These are phyloP conservation scores for Agrochola macilenta DNA, from an alignment of 2,888 invertebrate species.

Conservation along the genomic window DNA sequence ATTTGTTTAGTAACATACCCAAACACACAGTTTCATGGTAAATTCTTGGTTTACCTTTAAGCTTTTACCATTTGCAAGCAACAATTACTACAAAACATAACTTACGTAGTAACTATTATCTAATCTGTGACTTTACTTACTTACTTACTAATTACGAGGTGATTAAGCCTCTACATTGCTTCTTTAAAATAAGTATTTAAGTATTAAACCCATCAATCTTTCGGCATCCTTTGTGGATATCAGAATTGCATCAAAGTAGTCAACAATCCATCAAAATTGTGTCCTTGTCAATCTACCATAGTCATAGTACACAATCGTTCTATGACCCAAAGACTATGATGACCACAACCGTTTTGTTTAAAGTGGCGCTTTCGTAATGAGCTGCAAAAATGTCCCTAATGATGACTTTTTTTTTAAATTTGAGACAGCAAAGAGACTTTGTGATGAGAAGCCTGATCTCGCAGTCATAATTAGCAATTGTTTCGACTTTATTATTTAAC, in stretches of 20 bases:
- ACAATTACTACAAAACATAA: not conserved
- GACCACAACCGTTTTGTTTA: slow-evolving; percentile 8
- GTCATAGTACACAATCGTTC: not conserved
- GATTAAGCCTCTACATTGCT: not conserved
- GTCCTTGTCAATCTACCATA: slow-evolving; percentile 14
- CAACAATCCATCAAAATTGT: not conserved
- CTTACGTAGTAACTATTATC: not conserved
- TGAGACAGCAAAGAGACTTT: not conserved
- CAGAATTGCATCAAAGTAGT: slow-evolving; percentile 19
- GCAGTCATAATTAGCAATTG: slow-evolving; percentile 41
- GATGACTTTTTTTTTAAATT: slow-evolving; percentile 11
- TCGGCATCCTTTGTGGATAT: not conserved
- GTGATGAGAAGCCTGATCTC: slow-evolving; percentile 29
- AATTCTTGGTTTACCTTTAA: not conserved
- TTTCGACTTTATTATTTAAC: slow-evolving; percentile 49
- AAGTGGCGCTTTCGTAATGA: slow-evolving; percentile 17
- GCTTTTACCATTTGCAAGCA: not conserved
- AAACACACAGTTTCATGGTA: not conserved
- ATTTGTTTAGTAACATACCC: not conserved
- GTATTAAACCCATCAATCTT: not conserved
- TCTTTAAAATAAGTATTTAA: not conserved
- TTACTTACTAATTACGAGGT: not conserved
- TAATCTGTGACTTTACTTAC: not conserved
- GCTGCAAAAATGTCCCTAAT: slow-evolving; percentile 1
- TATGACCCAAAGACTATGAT: not conserved